phyloP scores from a whole-genome alignment of 2,888 invertebrate species.

The Mythimna vitellina region DNA sequence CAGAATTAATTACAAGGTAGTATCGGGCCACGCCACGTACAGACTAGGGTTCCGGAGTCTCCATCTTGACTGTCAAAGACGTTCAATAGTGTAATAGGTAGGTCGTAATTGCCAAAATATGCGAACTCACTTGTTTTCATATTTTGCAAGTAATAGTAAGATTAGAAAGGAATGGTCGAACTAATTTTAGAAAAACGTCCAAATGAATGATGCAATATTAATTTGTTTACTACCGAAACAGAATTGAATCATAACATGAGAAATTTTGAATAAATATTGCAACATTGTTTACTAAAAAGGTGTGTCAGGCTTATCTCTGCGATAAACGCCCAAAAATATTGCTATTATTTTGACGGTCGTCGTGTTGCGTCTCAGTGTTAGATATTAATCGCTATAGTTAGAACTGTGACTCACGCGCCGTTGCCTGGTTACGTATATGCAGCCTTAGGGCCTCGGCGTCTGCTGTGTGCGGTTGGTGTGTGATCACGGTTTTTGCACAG shows the following conservation, averaged over 20 bases:
- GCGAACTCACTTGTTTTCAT: background rate
- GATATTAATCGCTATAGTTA: conserved; percentile 13
- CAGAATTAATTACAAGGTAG: background rate
- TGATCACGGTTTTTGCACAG: conserved; percentile 91
- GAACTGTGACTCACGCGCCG: conserved; percentile 73
- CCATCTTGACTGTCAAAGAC: background rate
- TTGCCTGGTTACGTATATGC: conserved; percentile 86
- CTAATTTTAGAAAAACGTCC: conserved; percentile 5
- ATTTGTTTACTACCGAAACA: conserved; percentile 20
- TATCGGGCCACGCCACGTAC: background rate
- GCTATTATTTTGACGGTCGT: conserved; percentile 10
- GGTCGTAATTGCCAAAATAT: background rate
- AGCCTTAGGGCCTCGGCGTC: conserved; percentile 91
- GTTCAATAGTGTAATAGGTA: background rate
- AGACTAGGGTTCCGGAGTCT: background rate
- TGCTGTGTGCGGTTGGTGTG: conserved; percentile 93
- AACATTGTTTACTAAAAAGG: conserved; percentile 31
- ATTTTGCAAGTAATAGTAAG: background rate
- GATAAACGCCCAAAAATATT: conserved; percentile 4
- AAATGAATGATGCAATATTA: conserved; percentile 31
- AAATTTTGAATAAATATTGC: conserved; percentile 45
- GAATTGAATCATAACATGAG: conserved; percentile 2
- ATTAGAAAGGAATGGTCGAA: background rate
- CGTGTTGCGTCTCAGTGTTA: background rate
- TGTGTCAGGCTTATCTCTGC: conserved; percentile 18